Percentiles rank a stretch among this genome's conserved stretches.
These are phyloP conservation scores for Sminthurinus aureus DNA, from an alignment of 2,888 invertebrate genomes.

Conservation along the genomic window DNA sequence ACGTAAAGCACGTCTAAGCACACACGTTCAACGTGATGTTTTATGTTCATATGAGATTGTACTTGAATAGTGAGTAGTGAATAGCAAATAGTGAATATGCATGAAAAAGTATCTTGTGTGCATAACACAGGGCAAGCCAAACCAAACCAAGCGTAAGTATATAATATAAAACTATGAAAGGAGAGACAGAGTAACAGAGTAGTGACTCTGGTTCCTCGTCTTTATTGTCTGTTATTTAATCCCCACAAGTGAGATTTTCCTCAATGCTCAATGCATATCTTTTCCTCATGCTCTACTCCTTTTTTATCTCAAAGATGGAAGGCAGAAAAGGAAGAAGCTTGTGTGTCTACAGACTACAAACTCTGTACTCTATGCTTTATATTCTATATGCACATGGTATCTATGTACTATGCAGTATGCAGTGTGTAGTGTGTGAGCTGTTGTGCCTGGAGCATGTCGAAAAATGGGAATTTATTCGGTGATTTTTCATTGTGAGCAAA, in stretches of 20 bases:
- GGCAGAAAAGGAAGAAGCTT: too few relatives aligned
- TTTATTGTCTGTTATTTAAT: slow-evolving; percentile 45
- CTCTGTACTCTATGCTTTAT: neutral
- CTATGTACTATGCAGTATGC: too few relatives aligned
- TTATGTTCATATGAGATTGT: too few relatives aligned
- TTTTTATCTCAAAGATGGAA: neutral
- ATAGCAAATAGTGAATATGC: neutral
- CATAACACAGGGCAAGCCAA: neutral
- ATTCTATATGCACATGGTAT: too few relatives aligned
- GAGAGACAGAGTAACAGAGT: neutral
- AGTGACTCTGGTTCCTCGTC: slow-evolving; percentile 30
- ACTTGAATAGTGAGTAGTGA: neutral
- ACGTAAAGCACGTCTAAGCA: neutral
- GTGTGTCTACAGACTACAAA: too few relatives aligned
- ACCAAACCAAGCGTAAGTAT: neutral
- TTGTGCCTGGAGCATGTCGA: slow-evolving; percentile 34
- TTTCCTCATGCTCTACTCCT: slow-evolving; percentile 22
- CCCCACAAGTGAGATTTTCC: slow-evolving; percentile 36
- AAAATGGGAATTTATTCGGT: slow-evolving; percentile 50
- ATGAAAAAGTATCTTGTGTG: neutral
- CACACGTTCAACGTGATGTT: neutral
- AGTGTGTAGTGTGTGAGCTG: neutral
- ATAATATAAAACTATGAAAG: neutral
- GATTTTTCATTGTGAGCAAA: slow-evolving; percentile 51
- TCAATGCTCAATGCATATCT: slow-evolving; percentile 21